Evolutionary conservation across 2,113 vertebrate species (phyloP), one percentile per base, ranked within the genome.

Genomic region (Catharus bicknelli): DNA sequence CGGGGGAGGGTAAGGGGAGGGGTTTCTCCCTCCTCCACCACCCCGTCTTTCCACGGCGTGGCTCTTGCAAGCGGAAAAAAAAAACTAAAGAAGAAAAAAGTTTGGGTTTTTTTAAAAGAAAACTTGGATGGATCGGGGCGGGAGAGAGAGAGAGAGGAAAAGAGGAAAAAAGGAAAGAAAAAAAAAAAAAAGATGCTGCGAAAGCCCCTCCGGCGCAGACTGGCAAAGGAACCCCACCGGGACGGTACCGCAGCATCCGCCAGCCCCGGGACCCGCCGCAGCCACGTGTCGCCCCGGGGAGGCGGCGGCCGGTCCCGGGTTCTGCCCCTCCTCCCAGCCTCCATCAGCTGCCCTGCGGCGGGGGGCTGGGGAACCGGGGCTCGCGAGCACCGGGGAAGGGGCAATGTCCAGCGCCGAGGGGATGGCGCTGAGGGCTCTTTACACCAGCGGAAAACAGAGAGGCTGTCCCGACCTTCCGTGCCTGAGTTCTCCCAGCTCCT

Each of bases 101-200:
- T n/a, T n/a, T n/a, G n/a, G n/a, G n/a, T n/a, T n/a, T n/a, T n/a
- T n/a, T n/a, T n/a, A n/a, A n/a, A n/a, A n/a, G n/a, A n/a, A n/a
- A n/a, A n/a, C n/a, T n/a, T n/a, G n/a, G n/a, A n/a, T n/a, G n/a
- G n/a, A n/a, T n/a, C n/a, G n/a, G n/a, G n/a, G n/a, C n/a, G n/a
- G n/a, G n/a, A n/a, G n/a, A 34, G 29, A 12, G 23, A 30, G 22
- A 30, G 23, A 43, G 25, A 29, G 50, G 3, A 43, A 14, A 22
- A 5, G n/a, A 32, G 5, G 8, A 32, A 22, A 73, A 3, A 4
- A 1, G 4, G 7, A 40, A 40, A 64, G 3, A 3, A 2, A 20
- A 3, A 3, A 16, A 3, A 16, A 14, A 18, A 16, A 55, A 48
- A 32, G 43, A 25, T 17, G 30, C 61, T 22, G 66, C 22, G 34